Base-by-base conservation (phyloP, 2,888 invertebrate species). In the Aphelenchoides bicaudatus region DNA sequence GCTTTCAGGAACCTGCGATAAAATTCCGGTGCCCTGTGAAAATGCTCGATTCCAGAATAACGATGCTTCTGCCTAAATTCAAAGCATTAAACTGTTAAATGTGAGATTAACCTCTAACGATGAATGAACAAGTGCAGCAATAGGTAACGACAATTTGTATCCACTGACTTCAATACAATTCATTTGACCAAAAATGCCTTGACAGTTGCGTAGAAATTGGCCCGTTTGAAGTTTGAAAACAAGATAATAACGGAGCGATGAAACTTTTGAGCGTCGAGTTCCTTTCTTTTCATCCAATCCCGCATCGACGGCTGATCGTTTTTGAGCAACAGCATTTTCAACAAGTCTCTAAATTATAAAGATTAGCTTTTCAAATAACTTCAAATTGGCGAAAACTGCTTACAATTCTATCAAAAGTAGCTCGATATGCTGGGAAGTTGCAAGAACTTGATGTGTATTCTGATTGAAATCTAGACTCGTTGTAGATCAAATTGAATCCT, bases 11-110 rank as follows among this genome's bases (percentile, higher is more conserved):
- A 58, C 58, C 21, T 31, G 28, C 3, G 58, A 58, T 23, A 58
- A 34, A n/a, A 58, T 58, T 16, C 58, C 58, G n/a, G 58, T 58
- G 56, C 58, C 58, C 27, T 58, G 56, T 19, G 58, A 38, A 58
- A 58, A 58, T 19, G 58, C 38, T 39, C 58, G 58, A 37, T 58
- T 59, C 58, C 58, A 58, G 28, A 58, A 58, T 2, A 58, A 19
- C 23, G 58, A 58, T 2, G 58, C 58, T n/a, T n/a, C n/a, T n/a
- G n/a, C n/a, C n/a, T n/a, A n/a, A n/a, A n/a, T n/a, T n/a, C n/a
- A n/a, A n/a, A n/a, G n/a, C n/a, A n/a, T n/a, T n/a, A n/a, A n/a
- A n/a, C n/a, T n/a, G n/a, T n/a, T n/a, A n/a, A n/a, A n/a, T n/a
- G n/a, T n/a, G n/a, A n/a, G n/a, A 16, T 58, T 57, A 3, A 57